Evolutionary conservation across 1,140 invertebrate species (phyloP).

Genomic region (Leptinotarsa lineolata): DNA sequence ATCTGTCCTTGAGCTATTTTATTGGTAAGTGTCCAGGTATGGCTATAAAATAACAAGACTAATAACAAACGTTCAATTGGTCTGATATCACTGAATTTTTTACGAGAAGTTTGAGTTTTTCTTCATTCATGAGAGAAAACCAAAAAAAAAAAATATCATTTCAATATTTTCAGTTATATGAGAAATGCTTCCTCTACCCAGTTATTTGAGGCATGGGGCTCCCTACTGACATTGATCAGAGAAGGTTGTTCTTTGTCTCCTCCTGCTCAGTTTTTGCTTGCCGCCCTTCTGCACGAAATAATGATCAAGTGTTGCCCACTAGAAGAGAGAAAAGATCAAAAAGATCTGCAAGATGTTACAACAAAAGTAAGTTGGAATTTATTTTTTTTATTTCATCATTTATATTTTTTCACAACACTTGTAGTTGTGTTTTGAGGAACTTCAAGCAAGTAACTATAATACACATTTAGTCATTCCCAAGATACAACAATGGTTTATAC

Average conservation of each 20-base stretch:
- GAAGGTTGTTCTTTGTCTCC: slow-evolving; percentile 75
- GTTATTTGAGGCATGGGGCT: slow-evolving; percentile 79
- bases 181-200: slow-evolving; percentile 68
- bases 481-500: too few species aligned
- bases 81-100: too few species aligned
- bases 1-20: slow-evolving; percentile 66
- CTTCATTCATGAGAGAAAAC: too few species aligned
- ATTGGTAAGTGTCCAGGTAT: slow-evolving; percentile 53
- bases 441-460: too few species aligned
- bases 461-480: too few species aligned
- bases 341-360: slow-evolving; percentile 81
- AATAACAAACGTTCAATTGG: too few species aligned
- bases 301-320: slow-evolving; percentile 79
- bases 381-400: neutral
- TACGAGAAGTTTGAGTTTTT: too few species aligned
- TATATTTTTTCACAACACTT: too few species aligned
- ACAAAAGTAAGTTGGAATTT: slow-evolving; percentile 60
- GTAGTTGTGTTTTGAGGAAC: too few species aligned
- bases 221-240: slow-evolving; percentile 76
- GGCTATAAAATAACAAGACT: too few species aligned
- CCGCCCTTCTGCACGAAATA: slow-evolving; percentile 84
- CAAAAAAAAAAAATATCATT: neutral
- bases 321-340: slow-evolving; percentile 71
- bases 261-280: slow-evolving; percentile 79
- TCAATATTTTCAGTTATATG: slow-evolving; percentile 66